Evolutionary conservation across 2,888 invertebrate genomes (phyloP).

Genomic region (Chironomus tentans): DNA sequence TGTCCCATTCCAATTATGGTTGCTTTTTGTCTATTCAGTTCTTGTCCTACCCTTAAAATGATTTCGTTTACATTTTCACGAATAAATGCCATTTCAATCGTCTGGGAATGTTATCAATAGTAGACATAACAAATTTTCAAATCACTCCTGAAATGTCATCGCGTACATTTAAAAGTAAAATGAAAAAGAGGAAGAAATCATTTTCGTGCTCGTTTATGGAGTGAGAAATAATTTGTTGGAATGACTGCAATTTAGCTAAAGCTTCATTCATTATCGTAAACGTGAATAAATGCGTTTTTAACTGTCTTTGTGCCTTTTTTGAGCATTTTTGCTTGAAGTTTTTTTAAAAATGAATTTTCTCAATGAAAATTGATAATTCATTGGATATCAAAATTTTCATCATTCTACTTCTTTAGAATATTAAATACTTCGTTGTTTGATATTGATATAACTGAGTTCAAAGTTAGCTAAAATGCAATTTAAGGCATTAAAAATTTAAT

Average conservation of each 20-base stretch:
- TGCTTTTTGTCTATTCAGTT: neutral
- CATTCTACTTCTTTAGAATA: no score
- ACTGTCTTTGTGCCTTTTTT: neutral
- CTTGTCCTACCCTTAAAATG: neutral
- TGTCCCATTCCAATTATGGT: conserved; percentile 10
- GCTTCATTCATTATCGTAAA: neutral
- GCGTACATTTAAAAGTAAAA: conserved; percentile 5
- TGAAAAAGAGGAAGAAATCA: neutral
- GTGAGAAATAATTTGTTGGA: neutral
- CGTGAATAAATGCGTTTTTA: conserved; percentile 14
- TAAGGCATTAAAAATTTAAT: no score
- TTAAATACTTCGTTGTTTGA: no score
- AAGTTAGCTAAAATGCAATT: no score
- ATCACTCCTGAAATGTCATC: conserved; percentile 2
- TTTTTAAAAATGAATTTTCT: no score
- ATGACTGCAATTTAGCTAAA: conserved; percentile 17
- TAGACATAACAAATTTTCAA: conserved; percentile 20
- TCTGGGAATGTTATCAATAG: conserved; percentile 23
- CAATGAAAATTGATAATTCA: no score
- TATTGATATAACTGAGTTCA: no score
- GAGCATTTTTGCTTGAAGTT: no score
- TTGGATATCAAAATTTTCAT: neutral
- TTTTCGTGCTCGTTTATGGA: neutral
- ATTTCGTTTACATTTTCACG: neutral
- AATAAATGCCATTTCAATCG: conserved; percentile 12